phyloP scores from a whole-genome alignment of 1,140 invertebrate genomes.

The Tenebrio molitor region DNA sequence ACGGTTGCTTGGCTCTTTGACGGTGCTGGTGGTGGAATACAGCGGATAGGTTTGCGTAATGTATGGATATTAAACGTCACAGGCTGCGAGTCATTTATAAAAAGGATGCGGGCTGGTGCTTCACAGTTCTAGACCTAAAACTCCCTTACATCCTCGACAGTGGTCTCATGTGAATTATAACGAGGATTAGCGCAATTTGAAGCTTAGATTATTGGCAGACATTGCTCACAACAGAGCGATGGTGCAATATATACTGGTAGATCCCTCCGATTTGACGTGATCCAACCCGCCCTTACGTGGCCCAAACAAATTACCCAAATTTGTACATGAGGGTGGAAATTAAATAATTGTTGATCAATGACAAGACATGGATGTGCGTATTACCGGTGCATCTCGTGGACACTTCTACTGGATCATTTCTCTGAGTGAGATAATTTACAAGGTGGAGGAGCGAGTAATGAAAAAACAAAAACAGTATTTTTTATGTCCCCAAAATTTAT shows the following conservation, averaged over 20 bases:
- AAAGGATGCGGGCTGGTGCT: conserved; percentile 59
- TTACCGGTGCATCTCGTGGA: too few relatives aligned
- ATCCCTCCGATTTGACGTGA: neutral
- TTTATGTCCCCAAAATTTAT: conserved; percentile 1
- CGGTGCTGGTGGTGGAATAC: conserved; percentile 44
- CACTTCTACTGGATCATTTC: too few relatives aligned
- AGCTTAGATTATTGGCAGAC: conserved; percentile 31
- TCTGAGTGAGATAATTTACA: neutral
- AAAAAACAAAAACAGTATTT: conserved; percentile 8
- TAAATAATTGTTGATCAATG: too few relatives aligned
- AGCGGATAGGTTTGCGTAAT: conserved; percentile 59
- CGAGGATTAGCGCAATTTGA: conserved; percentile 44
- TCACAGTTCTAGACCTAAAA: conserved; percentile 41
- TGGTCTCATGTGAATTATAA: conserved; percentile 48
- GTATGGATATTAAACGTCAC: conserved; percentile 64
- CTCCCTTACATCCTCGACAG: conserved; percentile 44
- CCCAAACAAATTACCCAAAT: conserved; percentile 22
- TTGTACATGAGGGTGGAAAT: neutral
- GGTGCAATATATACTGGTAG: conserved; percentile 4
- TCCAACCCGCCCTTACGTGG: conserved; percentile 10
- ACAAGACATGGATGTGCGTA: too few relatives aligned
- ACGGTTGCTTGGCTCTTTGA: conserved; percentile 55
- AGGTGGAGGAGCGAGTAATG: neutral
- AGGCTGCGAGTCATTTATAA: conserved; percentile 61
- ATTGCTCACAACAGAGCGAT: conserved; percentile 9